Evolutionary conservation across 2,888 invertebrate species (phyloP).

Genomic region (Aphodius granarius): DNA sequence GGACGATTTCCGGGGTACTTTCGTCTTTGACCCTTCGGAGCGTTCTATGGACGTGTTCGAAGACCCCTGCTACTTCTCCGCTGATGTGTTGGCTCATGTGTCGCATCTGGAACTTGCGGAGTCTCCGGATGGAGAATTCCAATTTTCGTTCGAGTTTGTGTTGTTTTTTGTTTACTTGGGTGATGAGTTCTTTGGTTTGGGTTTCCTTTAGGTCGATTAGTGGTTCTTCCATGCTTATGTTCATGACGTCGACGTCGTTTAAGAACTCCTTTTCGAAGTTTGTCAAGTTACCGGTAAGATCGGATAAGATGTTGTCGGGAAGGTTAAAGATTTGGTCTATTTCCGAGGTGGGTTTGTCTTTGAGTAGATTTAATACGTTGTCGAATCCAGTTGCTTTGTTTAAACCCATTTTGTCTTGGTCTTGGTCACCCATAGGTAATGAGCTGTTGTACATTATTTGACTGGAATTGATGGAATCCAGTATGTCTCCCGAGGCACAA

Average conservation of each 20-base stretch:
- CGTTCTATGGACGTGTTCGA: slow-evolving; percentile 71
- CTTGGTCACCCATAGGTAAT: slow-evolving; percentile 61
- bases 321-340: slow-evolving; percentile 68
- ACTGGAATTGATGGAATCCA: slow-evolving; percentile 26
- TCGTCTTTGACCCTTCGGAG: slow-evolving; percentile 44
- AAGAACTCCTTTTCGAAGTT: slow-evolving; percentile 51
- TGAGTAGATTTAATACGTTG: slow-evolving; percentile 57
- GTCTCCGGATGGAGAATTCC: slow-evolving; percentile 71
- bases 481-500: slow-evolving; percentile 44
- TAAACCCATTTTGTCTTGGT: slow-evolving; percentile 54
- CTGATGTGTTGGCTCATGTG: slow-evolving; percentile 76
- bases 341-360: slow-evolving; percentile 59
- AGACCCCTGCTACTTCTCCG: slow-evolving; percentile 76
- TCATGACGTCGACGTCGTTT: slow-evolving; percentile 59
- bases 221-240: slow-evolving; percentile 53
- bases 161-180: slow-evolving; percentile 58
- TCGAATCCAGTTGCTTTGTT: slow-evolving; percentile 60
- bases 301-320: slow-evolving; percentile 42
- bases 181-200: slow-evolving; percentile 58
- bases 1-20: slow-evolving; percentile 1
- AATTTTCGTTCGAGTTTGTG: slow-evolving; percentile 68
- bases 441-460: slow-evolving; percentile 57
- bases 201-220: slow-evolving; percentile 49
- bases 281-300: slow-evolving; percentile 43
- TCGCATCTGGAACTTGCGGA: slow-evolving; percentile 75